These are phyloP conservation scores for Eurytoma californica DNA, from an alignment of 2,888 invertebrate genomes.

Conservation along the genomic window DNA sequence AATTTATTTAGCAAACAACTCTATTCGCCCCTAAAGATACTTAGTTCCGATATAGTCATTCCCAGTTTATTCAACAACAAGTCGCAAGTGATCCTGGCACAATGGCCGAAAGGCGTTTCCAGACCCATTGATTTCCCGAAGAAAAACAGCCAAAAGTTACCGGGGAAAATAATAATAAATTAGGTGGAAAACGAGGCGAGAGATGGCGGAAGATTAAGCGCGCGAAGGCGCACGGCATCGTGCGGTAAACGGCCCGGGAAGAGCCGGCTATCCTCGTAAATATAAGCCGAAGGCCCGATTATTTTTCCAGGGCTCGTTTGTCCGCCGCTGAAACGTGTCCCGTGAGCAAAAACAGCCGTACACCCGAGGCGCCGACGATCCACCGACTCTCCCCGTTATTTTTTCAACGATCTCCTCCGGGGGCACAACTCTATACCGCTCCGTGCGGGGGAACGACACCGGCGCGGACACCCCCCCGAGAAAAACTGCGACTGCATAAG, in stretches of 20 bases:
- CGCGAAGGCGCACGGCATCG: neutral
- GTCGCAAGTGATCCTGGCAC: neutral
- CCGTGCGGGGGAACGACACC: too few relatives aligned
- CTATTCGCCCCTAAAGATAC: neutral
- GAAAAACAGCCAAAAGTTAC: conserved; percentile 34
- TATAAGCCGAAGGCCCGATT: conserved; percentile 64
- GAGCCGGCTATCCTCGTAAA: conserved; percentile 60
- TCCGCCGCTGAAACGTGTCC: conserved; percentile 60
- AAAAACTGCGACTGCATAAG: neutral
- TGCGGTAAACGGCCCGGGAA: neutral
- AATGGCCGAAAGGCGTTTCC: conserved; percentile 17
- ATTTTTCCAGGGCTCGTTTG: conserved; percentile 63
- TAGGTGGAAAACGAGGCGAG: conserved; percentile 25
- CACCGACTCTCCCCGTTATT: conserved; percentile 60
- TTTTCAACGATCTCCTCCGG: conserved; percentile 55
- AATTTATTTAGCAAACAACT: conserved; percentile 41
- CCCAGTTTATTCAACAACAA: conserved; percentile 27
- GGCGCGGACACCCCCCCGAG: too few relatives aligned
- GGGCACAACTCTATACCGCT: too few relatives aligned
- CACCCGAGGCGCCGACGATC: conserved; percentile 15
- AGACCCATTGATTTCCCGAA: neutral
- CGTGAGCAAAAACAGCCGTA: conserved; percentile 56
- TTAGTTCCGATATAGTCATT: conserved; percentile 38
- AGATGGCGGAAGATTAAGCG: conserved; percentile 41
- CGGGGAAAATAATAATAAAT: conserved; percentile 51